These are phyloP conservation scores for Trachurus trachurus DNA, from an alignment of 2,797 vertebrate genomes.

Conservation along the genomic window DNA sequence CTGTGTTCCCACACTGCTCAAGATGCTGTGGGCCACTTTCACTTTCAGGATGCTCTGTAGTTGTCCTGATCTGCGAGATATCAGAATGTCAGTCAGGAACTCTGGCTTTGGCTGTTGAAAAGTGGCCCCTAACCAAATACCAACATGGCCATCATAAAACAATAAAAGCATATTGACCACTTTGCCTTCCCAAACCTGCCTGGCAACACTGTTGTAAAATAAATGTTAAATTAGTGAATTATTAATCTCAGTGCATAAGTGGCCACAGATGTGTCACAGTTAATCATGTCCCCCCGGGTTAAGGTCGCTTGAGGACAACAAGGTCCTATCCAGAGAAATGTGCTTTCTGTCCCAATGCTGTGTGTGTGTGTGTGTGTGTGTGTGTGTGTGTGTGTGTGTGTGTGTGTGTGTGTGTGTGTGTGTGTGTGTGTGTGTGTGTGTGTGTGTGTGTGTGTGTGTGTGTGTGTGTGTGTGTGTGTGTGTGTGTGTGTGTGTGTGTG, in stretches of 20 bases:
- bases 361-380: no score
- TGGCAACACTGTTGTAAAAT: not conserved
- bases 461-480: no score
- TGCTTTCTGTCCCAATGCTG: not conserved
- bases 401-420: no score
- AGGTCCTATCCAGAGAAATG: not conserved
- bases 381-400: no score
- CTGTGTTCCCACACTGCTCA: no score
- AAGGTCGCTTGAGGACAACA: conserved; percentile 40
- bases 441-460: no score
- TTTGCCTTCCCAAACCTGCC: not conserved
- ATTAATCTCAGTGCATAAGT: not conserved
- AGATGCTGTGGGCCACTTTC: not conserved
- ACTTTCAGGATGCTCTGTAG: not conserved
- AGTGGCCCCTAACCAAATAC: not conserved
- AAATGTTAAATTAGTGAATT: not conserved
- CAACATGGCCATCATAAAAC: not conserved
- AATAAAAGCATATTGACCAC: not conserved
- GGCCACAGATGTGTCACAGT: conserved; percentile 27
- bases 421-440: no score
- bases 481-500: no score
- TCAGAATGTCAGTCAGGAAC: not conserved
- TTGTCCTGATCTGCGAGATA: not conserved
- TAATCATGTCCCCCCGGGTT: conserved; percentile 6
- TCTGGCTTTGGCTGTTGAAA: not conserved